Evolutionary conservation across 2,797 vertebrate species (phyloP).

Genomic region (Stomatorhinus walkeri): DNA sequence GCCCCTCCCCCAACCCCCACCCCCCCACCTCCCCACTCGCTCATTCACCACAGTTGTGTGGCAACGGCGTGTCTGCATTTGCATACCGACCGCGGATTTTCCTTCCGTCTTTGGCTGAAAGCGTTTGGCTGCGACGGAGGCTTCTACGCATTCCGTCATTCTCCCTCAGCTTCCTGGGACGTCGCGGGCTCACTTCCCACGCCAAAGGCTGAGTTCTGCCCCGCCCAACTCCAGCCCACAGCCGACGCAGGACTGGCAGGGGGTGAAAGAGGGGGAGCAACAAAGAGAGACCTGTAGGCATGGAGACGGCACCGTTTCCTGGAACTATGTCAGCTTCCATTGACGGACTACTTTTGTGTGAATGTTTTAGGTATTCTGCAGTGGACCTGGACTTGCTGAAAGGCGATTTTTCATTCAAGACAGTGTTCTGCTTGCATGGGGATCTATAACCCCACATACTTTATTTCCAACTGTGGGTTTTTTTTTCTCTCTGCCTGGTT

Average conservation of each 20-base stretch:
- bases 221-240: not conserved
- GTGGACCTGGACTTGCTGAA: not conserved
- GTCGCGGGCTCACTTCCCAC: not conserved
- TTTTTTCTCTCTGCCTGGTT: not conserved
- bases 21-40: too few species aligned
- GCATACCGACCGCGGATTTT: not conserved
- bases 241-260: conserved; percentile 6
- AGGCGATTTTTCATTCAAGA: not conserved
- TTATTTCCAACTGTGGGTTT: not conserved
- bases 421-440: not conserved
- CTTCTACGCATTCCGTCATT: not conserved
- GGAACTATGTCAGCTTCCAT: conserved; percentile 34
- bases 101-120: not conserved
- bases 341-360: conserved; percentile 23
- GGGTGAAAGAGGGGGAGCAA: conserved; percentile 10
- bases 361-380: conserved; percentile 22
- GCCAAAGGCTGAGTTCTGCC: not conserved
- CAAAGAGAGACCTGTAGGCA: conserved; percentile 29
- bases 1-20: not conserved
- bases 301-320: conserved; percentile 29
- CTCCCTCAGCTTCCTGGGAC: not conserved
- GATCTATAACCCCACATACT: not conserved
- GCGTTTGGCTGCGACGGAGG: not conserved
- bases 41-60: not conserved
- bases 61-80: not conserved